Evolutionary conservation across 2,797 vertebrate genomes (phyloP), one percentile per base, ranked within the genome.

Genomic region (Hirundo rustica): DNA sequence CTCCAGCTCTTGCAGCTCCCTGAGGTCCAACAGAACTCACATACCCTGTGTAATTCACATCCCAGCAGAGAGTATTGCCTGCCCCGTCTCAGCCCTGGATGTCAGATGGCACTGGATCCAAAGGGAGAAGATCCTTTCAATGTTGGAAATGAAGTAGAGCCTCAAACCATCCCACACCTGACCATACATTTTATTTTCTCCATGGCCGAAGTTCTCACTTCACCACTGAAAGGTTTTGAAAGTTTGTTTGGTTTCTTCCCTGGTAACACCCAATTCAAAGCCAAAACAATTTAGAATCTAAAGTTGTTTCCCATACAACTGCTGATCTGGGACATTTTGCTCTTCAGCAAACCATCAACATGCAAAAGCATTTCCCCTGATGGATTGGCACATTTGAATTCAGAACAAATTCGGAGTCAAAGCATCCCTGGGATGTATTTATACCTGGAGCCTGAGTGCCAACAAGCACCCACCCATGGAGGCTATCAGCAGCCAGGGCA

Each of bases 381-480:
- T 51, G 54, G 73, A 45, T 3, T 11, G 13, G 17, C 48, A 10
- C 2, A 1, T 75, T 38, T 54, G 57, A 14, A 58, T 45, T 25
- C 21, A 47, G 64, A 53, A 11, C 6, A 32, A 51, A 25, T 9
- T 5, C 11, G 42, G 42, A 34, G 22, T 32, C n/a, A n/a, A 53
- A 86, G 51, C 32, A 44, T 13, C 2, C 3, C 42, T 55, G 42
- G 34, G n/a, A 44, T n/a, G 51, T n/a, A 47, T 40, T 65, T 36
- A 65, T 16, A 25, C 1, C 2, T 9, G 38, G n/a, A 80, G 25
- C 17, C 25, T 12, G 22, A 40, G 38, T 25, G 42, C 25, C 45
- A 66, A 34, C 38, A 44, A 61, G 42, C 17, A 48, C 19, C 10
- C 0, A 0, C 42, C 22, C n/a, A 21, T 0, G 0, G 21, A 47